phyloP scores from a whole-genome alignment of 2,888 invertebrate genomes.

The Ochropleura plecta region DNA sequence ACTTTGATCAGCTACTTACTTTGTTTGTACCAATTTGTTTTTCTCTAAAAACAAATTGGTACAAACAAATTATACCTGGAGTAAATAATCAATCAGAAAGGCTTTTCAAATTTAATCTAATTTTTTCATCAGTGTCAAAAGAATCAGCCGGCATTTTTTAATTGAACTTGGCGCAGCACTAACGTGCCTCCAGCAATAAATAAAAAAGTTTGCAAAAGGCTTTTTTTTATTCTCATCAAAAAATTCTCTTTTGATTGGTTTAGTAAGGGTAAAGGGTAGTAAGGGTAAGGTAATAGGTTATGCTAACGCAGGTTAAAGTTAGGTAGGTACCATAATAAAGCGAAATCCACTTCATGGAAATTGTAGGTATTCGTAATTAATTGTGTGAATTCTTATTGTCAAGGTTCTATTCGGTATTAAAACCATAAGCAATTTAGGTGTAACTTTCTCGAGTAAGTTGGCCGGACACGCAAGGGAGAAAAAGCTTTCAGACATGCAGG shows the following conservation, averaged over 20 bases:
- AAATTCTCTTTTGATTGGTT: constrained; percentile 21
- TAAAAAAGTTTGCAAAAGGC: constrained; percentile 10
- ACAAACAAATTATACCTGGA: neutral
- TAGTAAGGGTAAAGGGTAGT: too few species aligned
- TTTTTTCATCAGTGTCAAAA: neutral
- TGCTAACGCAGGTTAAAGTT: constrained; percentile 1
- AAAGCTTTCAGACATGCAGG: constrained; percentile 44
- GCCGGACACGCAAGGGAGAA: constrained; percentile 49
- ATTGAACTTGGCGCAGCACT: constrained; percentile 11
- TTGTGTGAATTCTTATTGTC: constrained; percentile 55
- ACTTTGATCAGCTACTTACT: neutral
- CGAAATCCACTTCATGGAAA: constrained; percentile 36
- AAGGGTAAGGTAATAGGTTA: too few species aligned
- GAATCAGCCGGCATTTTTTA: neutral
- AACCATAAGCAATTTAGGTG: constrained; percentile 16
- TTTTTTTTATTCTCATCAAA: neutral
- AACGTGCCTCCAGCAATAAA: constrained; percentile 1
- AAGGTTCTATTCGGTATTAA: constrained; percentile 37
- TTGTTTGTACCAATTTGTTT: neutral
- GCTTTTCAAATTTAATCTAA: neutral
- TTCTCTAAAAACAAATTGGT: too few species aligned
- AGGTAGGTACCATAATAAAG: constrained; percentile 7
- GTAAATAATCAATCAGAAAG: neutral
- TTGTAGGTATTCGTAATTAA: constrained; percentile 56
- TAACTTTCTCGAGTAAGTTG: constrained; percentile 27